phyloP scores from a whole-genome alignment of 2,797 vertebrate genomes.

The Betta splendens region DNA sequence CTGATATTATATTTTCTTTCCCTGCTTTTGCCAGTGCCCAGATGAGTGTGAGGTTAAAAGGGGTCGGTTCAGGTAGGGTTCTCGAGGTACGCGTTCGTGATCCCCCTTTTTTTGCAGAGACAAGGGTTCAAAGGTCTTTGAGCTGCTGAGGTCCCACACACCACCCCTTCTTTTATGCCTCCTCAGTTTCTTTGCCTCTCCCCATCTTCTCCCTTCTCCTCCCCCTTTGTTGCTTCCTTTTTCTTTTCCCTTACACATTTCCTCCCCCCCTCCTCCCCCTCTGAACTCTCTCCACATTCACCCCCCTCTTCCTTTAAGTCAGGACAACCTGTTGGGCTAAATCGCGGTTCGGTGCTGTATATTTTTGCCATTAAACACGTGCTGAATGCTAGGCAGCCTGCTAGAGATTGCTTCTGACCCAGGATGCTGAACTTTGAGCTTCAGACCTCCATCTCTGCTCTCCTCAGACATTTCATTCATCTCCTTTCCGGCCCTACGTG shows the following conservation, averaged over 20 bases:
- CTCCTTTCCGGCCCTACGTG: slow-evolving; percentile 1
- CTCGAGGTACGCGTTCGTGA: too few relatives aligned
- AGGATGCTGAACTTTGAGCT: slow-evolving; percentile 53
- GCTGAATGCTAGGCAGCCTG: slow-evolving; percentile 24
- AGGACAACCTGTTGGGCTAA: too few relatives aligned
- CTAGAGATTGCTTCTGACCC: slow-evolving; percentile 29
- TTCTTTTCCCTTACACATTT: slow-evolving; percentile 27
- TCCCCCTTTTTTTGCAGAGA: slow-evolving; percentile 57
- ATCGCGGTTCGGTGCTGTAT: background rate
- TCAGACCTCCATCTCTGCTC: slow-evolving; percentile 3
- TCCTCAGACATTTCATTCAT: slow-evolving; percentile 8
- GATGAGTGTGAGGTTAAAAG: slow-evolving; percentile 43
- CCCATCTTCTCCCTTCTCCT: slow-evolving; percentile 22
- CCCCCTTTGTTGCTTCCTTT: slow-evolving; percentile 27
- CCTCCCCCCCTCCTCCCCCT: slow-evolving; percentile 5
- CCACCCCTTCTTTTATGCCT: slow-evolving; percentile 31
- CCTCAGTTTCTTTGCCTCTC: slow-evolving; percentile 22
- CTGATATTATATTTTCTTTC: slow-evolving; percentile 8
- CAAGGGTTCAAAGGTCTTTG: slow-evolving; percentile 60
- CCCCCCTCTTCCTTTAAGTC: slow-evolving; percentile 7
- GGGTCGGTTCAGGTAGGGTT: too few relatives aligned
- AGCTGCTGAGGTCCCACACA: slow-evolving; percentile 41
- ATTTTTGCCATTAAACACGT: too few relatives aligned
- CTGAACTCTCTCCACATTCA: slow-evolving; percentile 6
- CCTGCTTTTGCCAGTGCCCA: slow-evolving; percentile 8